These are phyloP conservation scores for Solea senegalensis DNA, from an alignment of 2,113 vertebrate genomes.

Conservation along the genomic window DNA sequence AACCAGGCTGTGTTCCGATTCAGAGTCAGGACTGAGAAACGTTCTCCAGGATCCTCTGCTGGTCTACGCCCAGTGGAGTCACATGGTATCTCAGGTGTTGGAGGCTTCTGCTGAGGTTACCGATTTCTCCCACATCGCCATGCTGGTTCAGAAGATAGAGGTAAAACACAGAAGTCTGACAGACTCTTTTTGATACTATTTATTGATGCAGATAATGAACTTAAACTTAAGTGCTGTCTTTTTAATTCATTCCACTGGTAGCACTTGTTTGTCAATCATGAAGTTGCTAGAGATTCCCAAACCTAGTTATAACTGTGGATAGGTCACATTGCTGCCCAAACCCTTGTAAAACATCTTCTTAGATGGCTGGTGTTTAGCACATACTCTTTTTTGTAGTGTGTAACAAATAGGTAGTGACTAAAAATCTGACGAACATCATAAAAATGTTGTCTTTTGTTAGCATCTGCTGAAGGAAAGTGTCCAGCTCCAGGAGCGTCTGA, in stretches of 20 bases:
- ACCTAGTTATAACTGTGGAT: too few species aligned
- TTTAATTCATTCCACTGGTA: too few species aligned
- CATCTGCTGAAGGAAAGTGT: conserved; percentile 82
- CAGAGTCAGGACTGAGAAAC: conserved; percentile 77
- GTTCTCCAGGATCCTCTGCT: conserved; percentile 84
- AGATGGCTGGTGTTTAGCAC: too few species aligned
- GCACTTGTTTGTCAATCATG: too few species aligned
- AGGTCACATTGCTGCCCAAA: too few species aligned
- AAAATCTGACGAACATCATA: not conserved
- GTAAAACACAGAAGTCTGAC: conserved; percentile 68
- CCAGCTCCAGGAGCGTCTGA: conserved; percentile 85
- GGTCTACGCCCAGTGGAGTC: conserved; percentile 85
- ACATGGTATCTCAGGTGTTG: conserved; percentile 80
- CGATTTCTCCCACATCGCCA: conserved; percentile 81
- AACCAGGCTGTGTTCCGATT: conserved; percentile 79
- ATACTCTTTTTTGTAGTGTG: too few species aligned
- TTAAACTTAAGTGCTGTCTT: not conserved
- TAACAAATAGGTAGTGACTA: not conserved
- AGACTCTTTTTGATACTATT: too few species aligned
- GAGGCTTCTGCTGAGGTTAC: conserved; percentile 79
- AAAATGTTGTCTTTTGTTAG: conserved; percentile 43
- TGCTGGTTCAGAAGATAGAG: conserved; percentile 86
- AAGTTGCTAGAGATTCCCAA: too few species aligned
- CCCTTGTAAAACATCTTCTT: too few species aligned
- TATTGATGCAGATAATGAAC: not conserved